Evolutionary conservation across 1,140 invertebrate species (phyloP).

Genomic region (Ruditapes philippinarum): DNA sequence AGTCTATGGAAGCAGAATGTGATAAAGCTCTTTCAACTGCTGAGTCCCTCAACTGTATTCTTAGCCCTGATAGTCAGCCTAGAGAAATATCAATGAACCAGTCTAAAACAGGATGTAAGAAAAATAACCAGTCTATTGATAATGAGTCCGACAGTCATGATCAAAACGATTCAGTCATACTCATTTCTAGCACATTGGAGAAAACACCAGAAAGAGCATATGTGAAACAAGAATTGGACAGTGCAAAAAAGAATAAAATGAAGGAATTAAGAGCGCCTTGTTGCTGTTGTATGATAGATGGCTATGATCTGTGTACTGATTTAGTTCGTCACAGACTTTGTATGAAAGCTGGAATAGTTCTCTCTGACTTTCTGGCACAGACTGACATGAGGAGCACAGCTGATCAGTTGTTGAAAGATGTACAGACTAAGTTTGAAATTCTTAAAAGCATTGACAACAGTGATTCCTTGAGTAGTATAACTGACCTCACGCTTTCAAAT

Average conservation of each 20-base stretch:
- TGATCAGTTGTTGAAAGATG: not conserved
- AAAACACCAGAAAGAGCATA: constrained; percentile 41
- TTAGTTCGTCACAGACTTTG: constrained; percentile 34
- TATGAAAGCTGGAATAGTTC: constrained; percentile 31
- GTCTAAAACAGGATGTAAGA: not conserved
- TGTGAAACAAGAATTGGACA: constrained; percentile 31
- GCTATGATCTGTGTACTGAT: not conserved
- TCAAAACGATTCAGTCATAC: not conserved
- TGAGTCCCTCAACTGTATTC: constrained; percentile 26
- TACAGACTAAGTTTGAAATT: not conserved
- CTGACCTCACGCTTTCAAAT: not conserved
- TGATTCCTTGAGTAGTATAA: not conserved
- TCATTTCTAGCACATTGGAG: not conserved
- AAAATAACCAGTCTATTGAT: not conserved
- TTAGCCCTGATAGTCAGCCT: not conserved
- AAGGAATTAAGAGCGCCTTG: not conserved
- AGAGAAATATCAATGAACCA: not conserved
- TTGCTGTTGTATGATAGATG: constrained; percentile 23
- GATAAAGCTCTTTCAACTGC: constrained; percentile 25
- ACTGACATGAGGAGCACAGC: not conserved
- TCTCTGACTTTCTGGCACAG: constrained; percentile 50
- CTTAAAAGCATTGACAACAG: not conserved
- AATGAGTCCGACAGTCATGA: not conserved
- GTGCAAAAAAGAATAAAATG: constrained; percentile 40
- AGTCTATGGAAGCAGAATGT: constrained; percentile 37